These are phyloP conservation scores for Neosilurus hyrtlii DNA, from an alignment of 2,797 vertebrate genomes.

Conservation along the genomic window DNA sequence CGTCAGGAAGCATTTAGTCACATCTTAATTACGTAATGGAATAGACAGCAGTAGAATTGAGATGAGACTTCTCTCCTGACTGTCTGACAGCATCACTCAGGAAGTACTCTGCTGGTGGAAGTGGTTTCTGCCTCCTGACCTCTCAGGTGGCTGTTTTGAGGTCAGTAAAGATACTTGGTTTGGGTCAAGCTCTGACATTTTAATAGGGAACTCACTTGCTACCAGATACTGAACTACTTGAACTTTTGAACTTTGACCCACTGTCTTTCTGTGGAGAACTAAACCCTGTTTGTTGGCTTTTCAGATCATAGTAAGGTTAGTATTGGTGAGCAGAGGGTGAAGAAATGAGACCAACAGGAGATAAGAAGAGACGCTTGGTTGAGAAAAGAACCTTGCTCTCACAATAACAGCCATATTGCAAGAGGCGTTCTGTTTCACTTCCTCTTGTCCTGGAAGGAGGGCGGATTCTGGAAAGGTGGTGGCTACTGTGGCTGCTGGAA, in stretches of 20 bases:
- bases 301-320: background rate
- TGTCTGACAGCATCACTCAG: background rate
- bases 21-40: background rate
- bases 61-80: background rate
- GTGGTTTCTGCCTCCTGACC: background rate
- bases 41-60: background rate
- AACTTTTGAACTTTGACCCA: background rate
- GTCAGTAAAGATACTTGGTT: background rate
- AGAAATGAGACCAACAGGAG: background rate
- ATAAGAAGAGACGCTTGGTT: background rate
- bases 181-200: background rate
- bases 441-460: background rate
- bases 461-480: no score
- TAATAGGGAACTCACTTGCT: background rate
- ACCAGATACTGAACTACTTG: no score
- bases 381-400: background rate
- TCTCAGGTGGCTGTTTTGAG: constrained; percentile 14
- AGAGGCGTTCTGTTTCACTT: background rate
- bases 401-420: background rate
- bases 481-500: background rate
- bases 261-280: background rate
- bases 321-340: background rate
- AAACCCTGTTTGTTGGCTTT: background rate
- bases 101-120: background rate
- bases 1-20: background rate